Evolutionary conservation across 2,113 vertebrate species (phyloP).

Genomic region (Bambusicola thoracicus): DNA sequence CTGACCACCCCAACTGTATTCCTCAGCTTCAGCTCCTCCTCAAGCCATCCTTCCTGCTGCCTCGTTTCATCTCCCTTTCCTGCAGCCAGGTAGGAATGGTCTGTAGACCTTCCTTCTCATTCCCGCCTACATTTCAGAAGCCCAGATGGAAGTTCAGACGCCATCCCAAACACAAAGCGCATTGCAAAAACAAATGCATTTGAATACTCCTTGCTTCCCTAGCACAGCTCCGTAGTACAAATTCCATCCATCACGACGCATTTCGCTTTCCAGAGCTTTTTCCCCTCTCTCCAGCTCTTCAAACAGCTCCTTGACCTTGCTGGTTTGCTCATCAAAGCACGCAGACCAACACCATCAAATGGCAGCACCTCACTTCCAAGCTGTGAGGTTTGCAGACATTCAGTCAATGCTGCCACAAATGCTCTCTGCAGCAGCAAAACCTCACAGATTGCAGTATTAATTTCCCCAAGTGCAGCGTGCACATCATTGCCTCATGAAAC

Average conservation of each 20-base stretch:
- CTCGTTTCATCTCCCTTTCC: not conserved
- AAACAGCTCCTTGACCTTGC: not conserved
- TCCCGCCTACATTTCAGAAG: not conserved
- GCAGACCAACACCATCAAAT: not conserved
- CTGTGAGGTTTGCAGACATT: not conserved
- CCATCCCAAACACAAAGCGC: not conserved
- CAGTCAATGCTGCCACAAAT: not conserved
- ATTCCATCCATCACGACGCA: not conserved
- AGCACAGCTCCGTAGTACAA: not conserved
- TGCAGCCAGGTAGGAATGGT: not conserved
- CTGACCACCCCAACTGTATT: not conserved
- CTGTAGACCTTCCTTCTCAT: not conserved
- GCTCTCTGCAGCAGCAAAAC: not conserved
- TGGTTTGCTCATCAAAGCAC: not conserved
- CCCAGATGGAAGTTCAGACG: not conserved
- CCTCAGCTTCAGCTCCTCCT: not conserved
- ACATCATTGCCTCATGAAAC: not conserved
- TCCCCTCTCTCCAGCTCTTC: not conserved
- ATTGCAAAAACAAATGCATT: not conserved
- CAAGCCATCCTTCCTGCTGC: not conserved
- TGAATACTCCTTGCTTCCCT: not conserved
- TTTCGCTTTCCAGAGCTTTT: not conserved
- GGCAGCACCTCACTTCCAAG: not conserved
- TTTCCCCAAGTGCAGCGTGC: not conserved
- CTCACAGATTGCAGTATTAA: fast-evolving